A percentile compares a stretch with the other conserved stretches of the same genome.
phyloP scores from a whole-genome alignment of 2,888 invertebrate genomes.

The Dione vanillae region DNA sequence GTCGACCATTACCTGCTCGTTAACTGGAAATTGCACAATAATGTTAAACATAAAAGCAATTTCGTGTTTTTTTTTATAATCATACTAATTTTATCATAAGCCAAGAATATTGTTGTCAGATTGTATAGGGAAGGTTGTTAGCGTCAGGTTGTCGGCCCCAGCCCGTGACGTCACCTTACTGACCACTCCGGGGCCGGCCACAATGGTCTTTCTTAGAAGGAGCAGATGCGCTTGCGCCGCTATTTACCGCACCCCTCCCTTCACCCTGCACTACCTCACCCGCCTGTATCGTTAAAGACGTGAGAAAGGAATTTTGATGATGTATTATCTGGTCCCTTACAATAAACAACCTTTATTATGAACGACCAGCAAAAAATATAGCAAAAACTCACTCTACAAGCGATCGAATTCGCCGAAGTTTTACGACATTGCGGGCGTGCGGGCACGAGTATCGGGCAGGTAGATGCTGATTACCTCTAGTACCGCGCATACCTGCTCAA shows the following conservation, averaged over 20 bases:
- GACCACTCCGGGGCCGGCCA: slow-evolving; percentile 79
- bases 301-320: slow-evolving; percentile 33
- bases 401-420: slow-evolving; percentile 66
- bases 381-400: slow-evolving; percentile 71
- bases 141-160: slow-evolving; percentile 80
- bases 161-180: slow-evolving; percentile 82
- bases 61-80: slow-evolving; percentile 17
- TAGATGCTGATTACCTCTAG: slow-evolving; percentile 66
- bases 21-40: slow-evolving; percentile 36
- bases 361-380: slow-evolving; percentile 49
- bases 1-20: slow-evolving; percentile 22
- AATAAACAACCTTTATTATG: slow-evolving; percentile 39
- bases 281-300: slow-evolving; percentile 53
- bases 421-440: slow-evolving; percentile 73
- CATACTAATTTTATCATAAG: slow-evolving; percentile 23
- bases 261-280: slow-evolving; percentile 57
- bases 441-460: slow-evolving; percentile 65
- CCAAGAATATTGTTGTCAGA: slow-evolving; percentile 34
- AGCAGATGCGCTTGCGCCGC: slow-evolving; percentile 79
- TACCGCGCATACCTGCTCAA: slow-evolving; percentile 70
- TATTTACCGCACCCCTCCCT: slow-evolving; percentile 67
- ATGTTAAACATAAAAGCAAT: slow-evolving; percentile 34
- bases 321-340: slow-evolving; percentile 35
- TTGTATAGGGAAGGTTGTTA: slow-evolving; percentile 56
- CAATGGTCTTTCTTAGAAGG: slow-evolving; percentile 82